Conservation (phyloP, 2,797 vertebrate genomes). For the Tragelaphus oryx region DNA sequence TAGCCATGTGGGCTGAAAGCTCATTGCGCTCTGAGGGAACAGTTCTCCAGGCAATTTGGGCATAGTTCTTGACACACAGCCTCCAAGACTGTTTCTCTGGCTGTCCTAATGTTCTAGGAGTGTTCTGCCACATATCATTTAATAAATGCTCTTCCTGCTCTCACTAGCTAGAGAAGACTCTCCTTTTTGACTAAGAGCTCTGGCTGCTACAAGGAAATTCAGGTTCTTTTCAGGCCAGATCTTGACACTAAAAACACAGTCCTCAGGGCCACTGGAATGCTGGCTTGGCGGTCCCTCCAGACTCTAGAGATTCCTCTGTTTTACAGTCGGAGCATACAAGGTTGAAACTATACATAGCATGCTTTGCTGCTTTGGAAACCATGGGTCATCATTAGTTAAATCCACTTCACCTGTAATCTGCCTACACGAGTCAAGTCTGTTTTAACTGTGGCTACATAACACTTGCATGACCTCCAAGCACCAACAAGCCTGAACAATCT, state of each 20-base stretch:
- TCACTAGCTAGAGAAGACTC: background rate
- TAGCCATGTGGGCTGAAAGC: background rate
- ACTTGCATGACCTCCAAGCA: background rate
- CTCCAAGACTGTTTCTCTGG: background rate
- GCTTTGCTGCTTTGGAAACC: background rate
- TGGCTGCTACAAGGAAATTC: background rate
- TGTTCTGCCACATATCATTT: background rate
- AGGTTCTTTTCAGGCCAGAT: background rate
- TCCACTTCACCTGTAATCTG: background rate
- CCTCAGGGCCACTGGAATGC: background rate
- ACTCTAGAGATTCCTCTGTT: background rate
- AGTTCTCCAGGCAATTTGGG: background rate
- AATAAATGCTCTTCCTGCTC: background rate
- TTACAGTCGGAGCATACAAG: background rate
- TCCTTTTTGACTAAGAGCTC: background rate
- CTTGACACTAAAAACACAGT: background rate
- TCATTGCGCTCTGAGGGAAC: accelerated
- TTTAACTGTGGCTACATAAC: background rate
- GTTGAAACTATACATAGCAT: background rate
- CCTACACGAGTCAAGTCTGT: background rate
- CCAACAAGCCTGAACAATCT: background rate
- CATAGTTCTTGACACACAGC: background rate
- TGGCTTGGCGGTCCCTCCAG: background rate
- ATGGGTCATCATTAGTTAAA: background rate
- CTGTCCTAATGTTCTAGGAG: background rate